Evolutionary conservation across 2,113 vertebrate genomes (phyloP).

Genomic region (Gallinago paraguaiae): DNA sequence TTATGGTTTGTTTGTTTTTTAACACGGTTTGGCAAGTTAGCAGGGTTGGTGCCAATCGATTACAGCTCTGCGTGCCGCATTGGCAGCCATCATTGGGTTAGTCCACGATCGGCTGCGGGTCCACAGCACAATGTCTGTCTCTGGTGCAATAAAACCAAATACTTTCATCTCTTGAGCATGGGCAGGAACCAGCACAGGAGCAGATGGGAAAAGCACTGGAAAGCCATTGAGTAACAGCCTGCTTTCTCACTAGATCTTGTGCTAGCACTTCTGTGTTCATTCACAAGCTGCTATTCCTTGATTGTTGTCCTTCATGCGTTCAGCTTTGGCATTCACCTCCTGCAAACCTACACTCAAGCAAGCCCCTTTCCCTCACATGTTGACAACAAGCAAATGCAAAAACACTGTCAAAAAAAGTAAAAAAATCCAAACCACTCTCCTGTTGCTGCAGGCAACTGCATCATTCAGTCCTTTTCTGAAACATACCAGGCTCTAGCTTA

Average conservation of each 20-base stretch:
- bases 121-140: rapidly evolving
- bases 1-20: background rate
- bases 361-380: background rate
- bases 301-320: background rate
- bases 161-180: background rate
- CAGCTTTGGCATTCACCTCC: background rate
- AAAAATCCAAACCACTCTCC: background rate
- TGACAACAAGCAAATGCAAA: background rate
- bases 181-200: background rate
- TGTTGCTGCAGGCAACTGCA: background rate
- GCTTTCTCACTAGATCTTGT: background rate
- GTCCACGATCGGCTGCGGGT: background rate
- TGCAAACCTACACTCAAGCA: background rate
- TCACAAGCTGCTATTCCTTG: background rate
- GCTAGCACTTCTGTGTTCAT: background rate
- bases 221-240: background rate
- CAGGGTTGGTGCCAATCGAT: rapidly evolving
- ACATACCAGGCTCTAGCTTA: background rate
- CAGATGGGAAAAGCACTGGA: background rate
- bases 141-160: background rate
- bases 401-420: background rate
- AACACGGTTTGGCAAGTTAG: background rate
- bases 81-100: background rate
- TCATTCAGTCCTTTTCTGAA: background rate
- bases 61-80: rapidly evolving